Conservation (phyloP, 2,797 vertebrate genomes). For the Galagoides demidoff region DNA sequence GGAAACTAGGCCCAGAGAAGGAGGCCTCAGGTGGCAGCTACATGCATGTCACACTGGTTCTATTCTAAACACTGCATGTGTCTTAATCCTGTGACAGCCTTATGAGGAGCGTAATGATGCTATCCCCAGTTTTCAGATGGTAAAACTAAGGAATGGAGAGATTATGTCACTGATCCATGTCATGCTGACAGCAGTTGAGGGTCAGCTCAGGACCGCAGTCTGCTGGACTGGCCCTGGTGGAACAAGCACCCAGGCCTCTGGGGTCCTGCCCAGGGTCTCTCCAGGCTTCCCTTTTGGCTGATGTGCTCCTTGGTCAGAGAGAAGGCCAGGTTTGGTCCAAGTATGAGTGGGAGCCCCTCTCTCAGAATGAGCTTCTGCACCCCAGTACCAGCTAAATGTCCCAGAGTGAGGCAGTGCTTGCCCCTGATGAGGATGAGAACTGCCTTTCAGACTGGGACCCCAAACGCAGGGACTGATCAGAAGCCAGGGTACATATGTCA, state of each 20-base stretch:
- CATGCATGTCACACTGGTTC: rapidly evolving
- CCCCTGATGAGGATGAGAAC: neutral
- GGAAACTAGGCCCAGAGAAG: neutral
- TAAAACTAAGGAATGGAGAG: neutral
- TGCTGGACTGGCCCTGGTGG: neutral
- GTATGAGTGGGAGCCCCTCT: neutral
- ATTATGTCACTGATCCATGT: neutral
- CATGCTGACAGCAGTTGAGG: neutral
- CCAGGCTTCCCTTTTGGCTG: rapidly evolving
- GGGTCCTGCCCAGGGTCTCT: neutral
- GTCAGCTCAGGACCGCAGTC: neutral
- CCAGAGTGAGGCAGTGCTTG: neutral
- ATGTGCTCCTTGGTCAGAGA: neutral
- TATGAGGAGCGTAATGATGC: neutral
- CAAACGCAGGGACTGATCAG: neutral
- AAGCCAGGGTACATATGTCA: no score
- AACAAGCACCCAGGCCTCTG: neutral
- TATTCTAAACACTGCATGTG: rapidly evolving
- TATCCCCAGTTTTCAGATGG: neutral
- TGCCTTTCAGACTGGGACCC: neutral
- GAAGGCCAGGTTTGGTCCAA: neutral
- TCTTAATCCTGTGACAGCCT: neutral
- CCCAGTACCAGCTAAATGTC: neutral
- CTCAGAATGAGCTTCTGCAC: neutral
- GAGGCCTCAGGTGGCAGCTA: neutral